These are phyloP conservation scores for Ennomos erosarius DNA, from an alignment of 2,888 invertebrate species.

Conservation along the genomic window DNA sequence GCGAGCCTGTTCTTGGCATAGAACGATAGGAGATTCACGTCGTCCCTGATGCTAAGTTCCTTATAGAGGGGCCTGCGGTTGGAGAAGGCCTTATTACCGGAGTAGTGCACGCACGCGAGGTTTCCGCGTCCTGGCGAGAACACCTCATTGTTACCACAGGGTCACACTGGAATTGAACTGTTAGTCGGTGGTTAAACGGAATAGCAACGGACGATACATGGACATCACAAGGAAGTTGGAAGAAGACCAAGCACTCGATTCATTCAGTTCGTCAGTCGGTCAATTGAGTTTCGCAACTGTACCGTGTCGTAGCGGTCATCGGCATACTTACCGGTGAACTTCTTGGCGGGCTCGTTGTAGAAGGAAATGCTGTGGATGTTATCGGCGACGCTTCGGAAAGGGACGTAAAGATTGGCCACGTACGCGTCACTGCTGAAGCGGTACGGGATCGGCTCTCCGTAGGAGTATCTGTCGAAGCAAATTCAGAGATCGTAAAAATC, in stretches of 20 bases:
- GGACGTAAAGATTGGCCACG: constrained; percentile 88
- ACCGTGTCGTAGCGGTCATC: constrained; percentile 38
- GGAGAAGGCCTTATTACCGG: constrained; percentile 91
- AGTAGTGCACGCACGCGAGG: constrained; percentile 93
- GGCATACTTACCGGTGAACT: constrained; percentile 86
- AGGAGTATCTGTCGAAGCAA: constrained; percentile 76
- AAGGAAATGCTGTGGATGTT: constrained; percentile 87
- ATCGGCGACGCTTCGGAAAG: constrained; percentile 86
- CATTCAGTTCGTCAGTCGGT: constrained; percentile 51
- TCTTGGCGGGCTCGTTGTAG: constrained; percentile 89
- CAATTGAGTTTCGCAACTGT: constrained; percentile 41
- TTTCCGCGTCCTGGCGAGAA: constrained; percentile 90
- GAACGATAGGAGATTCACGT: constrained; percentile 94
- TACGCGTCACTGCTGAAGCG: constrained; percentile 90
- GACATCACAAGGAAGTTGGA: constrained; percentile 39
- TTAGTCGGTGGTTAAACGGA: constrained; percentile 63
- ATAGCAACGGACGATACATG: constrained; percentile 38
- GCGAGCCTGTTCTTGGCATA: constrained; percentile 93
- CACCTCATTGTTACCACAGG: constrained; percentile 76
- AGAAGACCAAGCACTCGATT: constrained; percentile 40
- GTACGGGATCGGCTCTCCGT: constrained; percentile 83
- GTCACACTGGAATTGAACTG: constrained; percentile 69
- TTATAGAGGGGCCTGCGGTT: constrained; percentile 90
- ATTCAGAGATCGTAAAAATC: constrained; percentile 21
- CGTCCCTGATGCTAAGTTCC: constrained; percentile 92